Base-by-base conservation (phyloP, 2,797 vertebrate species). In the Coendou prehensilis region DNA sequence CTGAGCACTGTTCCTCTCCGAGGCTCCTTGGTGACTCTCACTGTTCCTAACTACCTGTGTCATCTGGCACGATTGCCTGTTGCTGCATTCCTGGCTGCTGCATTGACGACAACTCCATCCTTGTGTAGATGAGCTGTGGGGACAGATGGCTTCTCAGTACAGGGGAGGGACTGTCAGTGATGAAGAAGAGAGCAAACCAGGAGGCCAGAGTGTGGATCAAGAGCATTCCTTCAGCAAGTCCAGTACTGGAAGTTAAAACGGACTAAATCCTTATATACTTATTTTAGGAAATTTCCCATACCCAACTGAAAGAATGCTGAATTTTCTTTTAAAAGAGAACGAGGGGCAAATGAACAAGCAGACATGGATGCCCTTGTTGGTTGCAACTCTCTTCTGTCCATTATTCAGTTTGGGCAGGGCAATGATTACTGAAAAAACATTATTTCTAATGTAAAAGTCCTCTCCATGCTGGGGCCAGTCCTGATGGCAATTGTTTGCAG, bases 141-240 rank as follows among this genome's bases (percentile, higher is more conserved):
- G 96, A 98, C 98, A 98, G 97, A 97, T 98, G 97, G 97, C 71
- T 83, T 73, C 82, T 92, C 52, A 4, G 97, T 87, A 97, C 97
- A 98, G 85, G 93, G 64, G 89, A 96, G 95, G 80, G 37, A 90
- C 93, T 92, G 88, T 95, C 96, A 94, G 84, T 95, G 93, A 80
- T 45, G 9, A 78, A 93, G 63, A 64, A 67, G 73, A 90, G 54
- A 56, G 89, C 57, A 83, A 50, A 94, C 73, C 47, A 88, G 0
- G 6, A 88, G 22, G 33, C 94, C 86, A 45, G 45, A 73, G n/a
- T 50, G 18, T 67, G 63, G 63, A 61, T 94, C 82, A 85, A 83
- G 63, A 95, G 37, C 33, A 67, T 2, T 91, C 41, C 56, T 80
- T 64, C 3, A 9, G 1, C 8, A 30, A 75, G 57, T 91, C 54